A percentile compares a stretch with the other conserved stretches of the same genome.
Evolutionary conservation across 2,888 invertebrate species (phyloP).

Genomic region (Gerris lacustris): DNA sequence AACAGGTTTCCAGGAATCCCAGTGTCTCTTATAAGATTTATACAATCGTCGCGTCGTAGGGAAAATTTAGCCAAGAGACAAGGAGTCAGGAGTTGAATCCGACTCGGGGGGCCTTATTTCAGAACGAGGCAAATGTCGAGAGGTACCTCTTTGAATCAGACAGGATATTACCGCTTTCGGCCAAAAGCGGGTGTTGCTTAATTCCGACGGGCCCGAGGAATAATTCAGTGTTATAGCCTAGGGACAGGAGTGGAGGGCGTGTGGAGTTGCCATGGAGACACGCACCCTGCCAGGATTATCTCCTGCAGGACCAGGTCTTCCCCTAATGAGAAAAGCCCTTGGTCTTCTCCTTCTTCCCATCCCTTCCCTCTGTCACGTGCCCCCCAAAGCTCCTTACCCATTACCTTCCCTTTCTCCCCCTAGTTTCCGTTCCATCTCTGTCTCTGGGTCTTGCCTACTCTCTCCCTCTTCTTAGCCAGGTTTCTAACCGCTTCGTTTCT

Average conservation of each 20-base stretch:
- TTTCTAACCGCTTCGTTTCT: neutral
- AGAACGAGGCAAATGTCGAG: neutral
- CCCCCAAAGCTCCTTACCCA: neutral
- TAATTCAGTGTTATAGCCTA: slow-evolving; percentile 5
- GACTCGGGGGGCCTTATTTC: neutral
- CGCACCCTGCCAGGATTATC: slow-evolving; percentile 1
- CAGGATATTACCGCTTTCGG: slow-evolving; percentile 3
- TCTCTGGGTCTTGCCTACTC: neutral
- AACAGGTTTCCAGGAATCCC: neutral
- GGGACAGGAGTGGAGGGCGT: neutral
- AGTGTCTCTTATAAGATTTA: neutral
- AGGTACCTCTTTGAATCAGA: neutral
- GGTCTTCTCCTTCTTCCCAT: neutral
- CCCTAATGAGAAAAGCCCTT: slow-evolving; percentile 3
- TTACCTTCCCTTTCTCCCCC: neutral
- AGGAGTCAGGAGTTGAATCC: neutral
- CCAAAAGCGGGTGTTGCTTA: neutral
- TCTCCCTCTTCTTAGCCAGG: neutral
- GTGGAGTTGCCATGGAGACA: slow-evolving; percentile 3
- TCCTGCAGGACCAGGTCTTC: slow-evolving; percentile 1
- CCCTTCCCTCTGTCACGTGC: neutral
- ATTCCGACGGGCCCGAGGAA: neutral
- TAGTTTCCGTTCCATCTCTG: neutral
- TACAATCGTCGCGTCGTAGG: neutral
- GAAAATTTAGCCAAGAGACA: neutral